Percentiles rank a stretch among this genome's conserved stretches.
These are phyloP conservation scores for Drosophila paucipuncta DNA, from an alignment of 2,888 invertebrate species.

Conservation along the genomic window DNA sequence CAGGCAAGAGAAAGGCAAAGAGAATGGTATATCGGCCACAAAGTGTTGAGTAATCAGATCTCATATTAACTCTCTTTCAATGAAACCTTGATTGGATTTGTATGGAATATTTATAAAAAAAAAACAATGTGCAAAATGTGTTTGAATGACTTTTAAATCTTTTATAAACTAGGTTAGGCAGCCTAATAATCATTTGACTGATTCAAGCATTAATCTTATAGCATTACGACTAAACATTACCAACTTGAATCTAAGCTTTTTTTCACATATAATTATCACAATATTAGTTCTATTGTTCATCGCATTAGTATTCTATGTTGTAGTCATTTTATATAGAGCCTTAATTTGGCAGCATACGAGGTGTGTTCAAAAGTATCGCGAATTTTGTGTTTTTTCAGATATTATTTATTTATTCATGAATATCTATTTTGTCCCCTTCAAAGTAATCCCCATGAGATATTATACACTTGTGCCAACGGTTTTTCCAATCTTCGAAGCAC, in stretches of 20 bases:
- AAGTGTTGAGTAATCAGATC: conserved; percentile 23
- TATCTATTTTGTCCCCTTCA: no score
- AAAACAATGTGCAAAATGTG: neutral
- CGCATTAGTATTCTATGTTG: neutral
- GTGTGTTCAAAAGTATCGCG: no score
- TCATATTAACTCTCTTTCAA: neutral
- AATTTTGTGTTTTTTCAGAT: no score
- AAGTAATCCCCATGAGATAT: no score
- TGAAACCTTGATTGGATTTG: neutral
- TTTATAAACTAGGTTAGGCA: neutral
- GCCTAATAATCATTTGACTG: neutral
- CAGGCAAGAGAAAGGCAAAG: conserved; percentile 75
- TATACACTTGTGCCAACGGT: no score
- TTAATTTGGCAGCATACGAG: neutral
- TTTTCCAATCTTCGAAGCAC: no score
- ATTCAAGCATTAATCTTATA: neutral
- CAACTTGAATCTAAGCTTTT: neutral
- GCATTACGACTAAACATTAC: neutral
- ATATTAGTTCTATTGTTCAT: neutral
- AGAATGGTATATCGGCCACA: conserved; percentile 57
- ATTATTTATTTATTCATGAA: no score
- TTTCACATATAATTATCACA: neutral
- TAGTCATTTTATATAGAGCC: neutral
- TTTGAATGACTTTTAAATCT: neutral
- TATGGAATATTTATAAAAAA: neutral